Conservation (phyloP, 2,797 vertebrate species). For the Peromyscus melanophrys region DNA sequence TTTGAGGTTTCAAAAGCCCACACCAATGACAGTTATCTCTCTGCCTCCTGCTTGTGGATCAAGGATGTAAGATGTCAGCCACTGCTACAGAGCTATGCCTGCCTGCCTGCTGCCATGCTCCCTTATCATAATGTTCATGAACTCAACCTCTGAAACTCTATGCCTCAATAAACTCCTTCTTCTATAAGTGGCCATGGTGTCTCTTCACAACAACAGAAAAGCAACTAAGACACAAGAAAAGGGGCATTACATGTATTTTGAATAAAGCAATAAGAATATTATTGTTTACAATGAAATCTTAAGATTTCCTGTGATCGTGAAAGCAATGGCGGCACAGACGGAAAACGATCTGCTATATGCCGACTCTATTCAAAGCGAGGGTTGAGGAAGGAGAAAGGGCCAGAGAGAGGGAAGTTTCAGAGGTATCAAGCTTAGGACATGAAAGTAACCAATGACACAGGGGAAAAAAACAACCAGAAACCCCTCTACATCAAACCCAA, state of each 20-base stretch:
- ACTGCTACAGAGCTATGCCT: background rate
- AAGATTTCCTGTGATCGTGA: slow-evolving; percentile 4
- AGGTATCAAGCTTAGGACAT: background rate
- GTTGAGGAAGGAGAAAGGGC: background rate
- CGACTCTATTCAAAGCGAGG: slow-evolving; percentile 10
- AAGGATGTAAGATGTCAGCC: background rate
- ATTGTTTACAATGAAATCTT: slow-evolving; percentile 61
- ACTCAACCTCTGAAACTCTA: background rate
- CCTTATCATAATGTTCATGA: background rate
- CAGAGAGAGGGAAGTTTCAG: background rate
- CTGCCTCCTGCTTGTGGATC: background rate
- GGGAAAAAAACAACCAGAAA: background rate
- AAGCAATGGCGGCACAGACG: background rate
- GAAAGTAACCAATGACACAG: background rate
- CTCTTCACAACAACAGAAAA: background rate
- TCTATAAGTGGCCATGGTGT: background rate
- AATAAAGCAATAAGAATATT: background rate
- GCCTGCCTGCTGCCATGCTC: background rate
- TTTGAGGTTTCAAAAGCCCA: background rate
- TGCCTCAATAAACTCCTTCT: background rate
- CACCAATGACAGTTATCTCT: background rate
- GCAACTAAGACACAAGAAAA: background rate
- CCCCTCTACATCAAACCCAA: background rate
- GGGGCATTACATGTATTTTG: background rate
- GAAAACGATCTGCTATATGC: slow-evolving; percentile 20